Base-by-base conservation (phyloP, 2,888 invertebrate genomes). In the Stegana nigrithorax region DNA sequence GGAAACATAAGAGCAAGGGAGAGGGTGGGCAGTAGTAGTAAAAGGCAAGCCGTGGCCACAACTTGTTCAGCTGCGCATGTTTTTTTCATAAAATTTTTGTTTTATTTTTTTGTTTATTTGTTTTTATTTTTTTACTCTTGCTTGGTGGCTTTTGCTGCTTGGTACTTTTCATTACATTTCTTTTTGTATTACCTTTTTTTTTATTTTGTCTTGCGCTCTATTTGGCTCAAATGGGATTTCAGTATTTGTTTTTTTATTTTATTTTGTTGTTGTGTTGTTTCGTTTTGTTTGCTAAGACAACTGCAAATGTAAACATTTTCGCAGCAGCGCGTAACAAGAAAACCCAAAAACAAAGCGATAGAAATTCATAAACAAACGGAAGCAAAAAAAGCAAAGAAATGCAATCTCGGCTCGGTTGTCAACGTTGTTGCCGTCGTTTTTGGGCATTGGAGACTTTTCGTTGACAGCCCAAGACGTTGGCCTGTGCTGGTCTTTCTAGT, bases 41-140 rank as follows among this genome's bases (percentile, higher is more conserved):
- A 56, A 29, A 56, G 21, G 14, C 21, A 25, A 10, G n/a, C n/a
- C n/a, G n/a, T 63, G 65, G 72, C 67, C 63, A 70, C 66, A 68
- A 71, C 77, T 70, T 69, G 67, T 74, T 77, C 75, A 64, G 60
- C 63, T 63, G 47, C 61, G 59, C 42, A 45, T 45, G 12, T 45
- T 57, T 57, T 39, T 45, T 17, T n/a, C n/a, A 32, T 42, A 14
- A 32, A 32, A 47, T 17, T 36, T 29, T 44, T 55, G 44, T 23
- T 45, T 47, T 51, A 50, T 63, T 47, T 58, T 45, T 60, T 14
- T 51, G 19, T 67, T 58, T 58, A 14, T 60, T 50, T 51, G 10
- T n/a, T 42, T 26, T 25, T 17, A 12, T 57, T 27, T 62, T 59
- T 53, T 23, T 64, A n/a, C 36, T 17, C 42, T 50, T 36, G n/a